phyloP scores from a whole-genome alignment of 2,113 vertebrate genomes.

The Petrocephalus microphthalmus region DNA sequence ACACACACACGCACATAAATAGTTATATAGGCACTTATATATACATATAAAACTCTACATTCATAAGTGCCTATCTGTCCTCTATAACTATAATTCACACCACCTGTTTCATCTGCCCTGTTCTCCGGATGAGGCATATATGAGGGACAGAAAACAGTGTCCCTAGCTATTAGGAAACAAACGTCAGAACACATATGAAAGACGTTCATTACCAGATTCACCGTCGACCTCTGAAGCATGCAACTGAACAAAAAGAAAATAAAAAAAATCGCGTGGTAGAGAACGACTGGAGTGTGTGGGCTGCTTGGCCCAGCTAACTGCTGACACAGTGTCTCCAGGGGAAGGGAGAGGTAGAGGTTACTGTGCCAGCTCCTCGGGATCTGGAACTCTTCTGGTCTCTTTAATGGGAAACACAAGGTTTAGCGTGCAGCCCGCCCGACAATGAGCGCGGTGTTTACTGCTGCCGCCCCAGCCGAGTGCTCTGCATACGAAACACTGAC shows the following conservation, averaged over 20 bases:
- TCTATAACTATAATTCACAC: neutral
- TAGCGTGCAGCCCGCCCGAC: neutral
- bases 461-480: neutral
- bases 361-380: slow-evolving; percentile 1
- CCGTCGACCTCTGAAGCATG: neutral
- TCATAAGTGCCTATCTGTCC: neutral
- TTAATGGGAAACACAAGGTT: neutral
- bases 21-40: neutral
- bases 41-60: neutral
- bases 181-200: neutral
- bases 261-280: neutral
- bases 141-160: neutral
- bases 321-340: slow-evolving; percentile 40
- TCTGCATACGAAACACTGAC: neutral
- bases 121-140: too few relatives aligned
- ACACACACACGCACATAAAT: too few relatives aligned
- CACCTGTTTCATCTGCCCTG: neutral
- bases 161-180: too few relatives aligned
- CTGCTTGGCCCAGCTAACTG: slow-evolving; percentile 28
- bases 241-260: slow-evolving; percentile 38
- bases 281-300: slow-evolving; percentile 31
- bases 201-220: neutral
- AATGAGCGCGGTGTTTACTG: neutral
- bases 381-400: slow-evolving; percentile 15
- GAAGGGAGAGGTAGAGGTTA: slow-evolving; percentile 22